Conservation (phyloP, 1,140 invertebrate species). For the Drosophila subobscura region DNA sequence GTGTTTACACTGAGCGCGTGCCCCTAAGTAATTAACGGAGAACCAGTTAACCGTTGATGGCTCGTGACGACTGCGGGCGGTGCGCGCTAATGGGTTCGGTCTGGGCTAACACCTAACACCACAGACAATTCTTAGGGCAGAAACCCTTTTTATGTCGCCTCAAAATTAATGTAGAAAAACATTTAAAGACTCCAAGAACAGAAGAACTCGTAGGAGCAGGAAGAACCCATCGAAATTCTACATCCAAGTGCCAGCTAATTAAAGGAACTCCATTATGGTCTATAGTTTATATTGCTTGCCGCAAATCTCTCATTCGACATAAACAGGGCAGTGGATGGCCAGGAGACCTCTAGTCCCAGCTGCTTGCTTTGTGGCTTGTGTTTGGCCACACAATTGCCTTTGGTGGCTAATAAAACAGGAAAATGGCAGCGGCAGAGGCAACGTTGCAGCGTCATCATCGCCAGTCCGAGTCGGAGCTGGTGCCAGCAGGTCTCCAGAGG, state of each 20-base stretch:
- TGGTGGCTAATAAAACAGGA: constrained; percentile 67
- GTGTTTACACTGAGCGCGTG: constrained; percentile 71
- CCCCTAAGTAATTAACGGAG: constrained; percentile 70
- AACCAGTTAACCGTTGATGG: constrained; percentile 67
- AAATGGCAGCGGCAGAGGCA: constrained; percentile 8
- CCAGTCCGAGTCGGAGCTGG: constrained; percentile 32
- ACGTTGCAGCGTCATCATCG: constrained; percentile 49
- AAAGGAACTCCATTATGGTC: constrained; percentile 24
- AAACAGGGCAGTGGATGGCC: constrained; percentile 53
- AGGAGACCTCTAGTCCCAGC: constrained; percentile 41
- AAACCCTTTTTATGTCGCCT: too few relatives aligned
- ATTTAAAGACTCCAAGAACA: too few relatives aligned
- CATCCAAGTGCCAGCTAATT: not conserved
- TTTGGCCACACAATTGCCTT: constrained; percentile 69
- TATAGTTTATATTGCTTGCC: constrained; percentile 13
- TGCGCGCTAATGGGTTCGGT: constrained; percentile 11
- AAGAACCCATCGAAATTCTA: too few relatives aligned
- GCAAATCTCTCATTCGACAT: constrained; percentile 36
- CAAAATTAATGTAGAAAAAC: too few relatives aligned
- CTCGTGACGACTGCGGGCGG: constrained; percentile 53
- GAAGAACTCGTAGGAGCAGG: too few relatives aligned
- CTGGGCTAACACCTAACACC: not conserved
- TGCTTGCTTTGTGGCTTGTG: constrained; percentile 57
- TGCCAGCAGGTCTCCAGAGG: constrained; percentile 9
- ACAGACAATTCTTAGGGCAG: too few relatives aligned